These are phyloP conservation scores for Parnassius smintheus DNA, from an alignment of 2,888 invertebrate species.

Conservation along the genomic window DNA sequence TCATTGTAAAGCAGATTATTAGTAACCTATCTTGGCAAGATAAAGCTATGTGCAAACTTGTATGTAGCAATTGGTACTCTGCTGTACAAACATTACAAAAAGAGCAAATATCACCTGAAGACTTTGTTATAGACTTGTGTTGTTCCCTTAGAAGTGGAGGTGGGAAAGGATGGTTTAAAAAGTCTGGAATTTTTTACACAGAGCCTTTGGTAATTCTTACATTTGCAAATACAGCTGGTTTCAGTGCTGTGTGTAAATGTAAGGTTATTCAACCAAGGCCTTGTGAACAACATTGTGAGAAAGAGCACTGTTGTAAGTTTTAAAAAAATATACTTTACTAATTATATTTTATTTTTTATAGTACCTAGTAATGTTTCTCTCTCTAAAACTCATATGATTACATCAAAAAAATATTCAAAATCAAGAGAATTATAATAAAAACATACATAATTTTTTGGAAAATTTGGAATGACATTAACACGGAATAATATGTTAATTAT, in stretches of 20 bases:
- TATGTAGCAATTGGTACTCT: slow-evolving; percentile 64
- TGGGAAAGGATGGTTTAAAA: slow-evolving; percentile 40
- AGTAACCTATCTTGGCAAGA: slow-evolving; percentile 69
- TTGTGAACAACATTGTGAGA: slow-evolving; percentile 57
- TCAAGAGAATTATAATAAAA: too few species aligned
- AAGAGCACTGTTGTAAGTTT: slow-evolving; percentile 64
- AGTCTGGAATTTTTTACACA: slow-evolving; percentile 53
- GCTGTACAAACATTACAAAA: slow-evolving; percentile 55
- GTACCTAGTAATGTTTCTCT: too few species aligned
- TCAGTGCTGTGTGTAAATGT: slow-evolving; percentile 47
- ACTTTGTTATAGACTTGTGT: slow-evolving; percentile 56
- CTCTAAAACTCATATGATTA: too few species aligned
- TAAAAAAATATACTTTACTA: too few species aligned
- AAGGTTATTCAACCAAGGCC: slow-evolving; percentile 47
- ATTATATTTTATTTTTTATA: too few species aligned
- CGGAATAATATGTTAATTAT: slow-evolving; percentile 9
- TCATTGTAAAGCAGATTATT: slow-evolving; percentile 68
- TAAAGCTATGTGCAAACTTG: slow-evolving; percentile 59
- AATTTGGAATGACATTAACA: too few species aligned
- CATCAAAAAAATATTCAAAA: too few species aligned
- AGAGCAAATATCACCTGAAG: slow-evolving; percentile 56
- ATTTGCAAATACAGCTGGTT: slow-evolving; percentile 56
- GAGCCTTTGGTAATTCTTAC: slow-evolving; percentile 61
- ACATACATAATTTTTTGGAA: too few species aligned
- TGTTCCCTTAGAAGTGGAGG: slow-evolving; percentile 42